These are phyloP conservation scores for Caenorhabditis sulstoni DNA, from an alignment of 2,888 invertebrate genomes.

Conservation along the genomic window DNA sequence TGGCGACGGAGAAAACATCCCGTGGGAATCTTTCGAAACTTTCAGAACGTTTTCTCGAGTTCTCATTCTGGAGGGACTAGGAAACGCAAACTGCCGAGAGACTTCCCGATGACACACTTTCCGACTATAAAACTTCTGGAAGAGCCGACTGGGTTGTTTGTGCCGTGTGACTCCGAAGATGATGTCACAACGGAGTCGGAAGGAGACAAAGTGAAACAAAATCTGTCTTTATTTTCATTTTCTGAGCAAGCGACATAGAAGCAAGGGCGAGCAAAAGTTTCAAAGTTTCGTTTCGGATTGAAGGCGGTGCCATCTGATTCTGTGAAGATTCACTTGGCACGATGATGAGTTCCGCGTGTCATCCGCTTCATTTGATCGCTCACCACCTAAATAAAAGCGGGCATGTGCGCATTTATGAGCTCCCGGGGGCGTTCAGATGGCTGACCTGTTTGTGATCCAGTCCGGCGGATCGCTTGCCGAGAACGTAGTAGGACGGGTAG, in stretches of 20 bases:
- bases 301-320: constrained; percentile 18
- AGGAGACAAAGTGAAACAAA: neutral
- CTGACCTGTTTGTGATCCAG: constrained; percentile 45
- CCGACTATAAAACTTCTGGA: too few relatives aligned
- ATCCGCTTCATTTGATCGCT: constrained; percentile 41
- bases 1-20: constrained; percentile 9
- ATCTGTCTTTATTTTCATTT: constrained; percentile 1
- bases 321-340: constrained; percentile 4
- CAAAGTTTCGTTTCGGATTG: too few relatives aligned
- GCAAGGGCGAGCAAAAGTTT: too few relatives aligned
- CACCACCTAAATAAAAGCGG: constrained; percentile 38
- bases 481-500: constrained; percentile 48
- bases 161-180: too few relatives aligned
- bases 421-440: constrained; percentile 23
- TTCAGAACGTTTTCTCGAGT: too few relatives aligned
- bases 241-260: too few relatives aligned
- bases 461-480: constrained; percentile 59
- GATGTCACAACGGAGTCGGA: neutral
- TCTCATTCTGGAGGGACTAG: too few relatives aligned
- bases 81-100: neutral
- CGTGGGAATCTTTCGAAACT: constrained; percentile 17
- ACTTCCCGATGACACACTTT: constrained; percentile 8
- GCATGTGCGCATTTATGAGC: constrained; percentile 10
- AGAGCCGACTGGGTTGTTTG: too few relatives aligned
- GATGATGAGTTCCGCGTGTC: constrained; percentile 56